These are phyloP conservation scores for Blastomussa wellsi DNA, from an alignment of 92 coral and sea anemone genomes.

Conservation along the genomic window DNA sequence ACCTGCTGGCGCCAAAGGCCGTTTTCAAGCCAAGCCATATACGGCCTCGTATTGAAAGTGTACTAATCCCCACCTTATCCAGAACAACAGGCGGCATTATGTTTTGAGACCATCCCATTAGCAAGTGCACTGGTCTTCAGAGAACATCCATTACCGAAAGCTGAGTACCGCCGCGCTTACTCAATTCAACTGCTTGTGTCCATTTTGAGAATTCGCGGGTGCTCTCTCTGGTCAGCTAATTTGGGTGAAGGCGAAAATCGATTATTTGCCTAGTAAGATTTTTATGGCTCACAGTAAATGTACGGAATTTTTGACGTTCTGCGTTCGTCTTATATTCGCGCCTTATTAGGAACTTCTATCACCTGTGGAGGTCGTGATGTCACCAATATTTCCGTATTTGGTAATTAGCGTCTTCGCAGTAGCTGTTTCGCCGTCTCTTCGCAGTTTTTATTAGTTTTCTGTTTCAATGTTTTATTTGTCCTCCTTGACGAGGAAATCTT, in stretches of 20 bases:
- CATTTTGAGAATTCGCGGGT: not conserved
- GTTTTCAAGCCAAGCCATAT: not conserved
- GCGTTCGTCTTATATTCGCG: too few relatives aligned
- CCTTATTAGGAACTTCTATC: not conserved
- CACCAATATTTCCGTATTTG: not conserved
- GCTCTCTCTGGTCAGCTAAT: not conserved
- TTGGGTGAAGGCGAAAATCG: not conserved
- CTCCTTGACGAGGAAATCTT: not conserved
- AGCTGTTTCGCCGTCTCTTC: not conserved
- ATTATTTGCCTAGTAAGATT: not conserved
- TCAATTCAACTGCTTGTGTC: not conserved
- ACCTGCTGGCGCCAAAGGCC: not conserved
- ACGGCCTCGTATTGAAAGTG: not conserved
- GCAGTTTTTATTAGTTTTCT: not conserved
- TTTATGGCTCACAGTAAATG: not conserved
- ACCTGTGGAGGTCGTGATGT: not conserved
- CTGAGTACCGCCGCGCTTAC: not conserved
- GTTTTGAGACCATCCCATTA: not conserved
- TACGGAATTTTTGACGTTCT: not conserved
- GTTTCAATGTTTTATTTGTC: not conserved
- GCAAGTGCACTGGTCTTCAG: not conserved
- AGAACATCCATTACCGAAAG: not conserved
- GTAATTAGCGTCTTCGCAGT: not conserved
- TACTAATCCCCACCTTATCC: not conserved
- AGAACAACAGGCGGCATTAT: not conserved